phyloP scores from a whole-genome alignment of 2,113 vertebrate genomes.

The Cyprinodon brontotheroides region DNA sequence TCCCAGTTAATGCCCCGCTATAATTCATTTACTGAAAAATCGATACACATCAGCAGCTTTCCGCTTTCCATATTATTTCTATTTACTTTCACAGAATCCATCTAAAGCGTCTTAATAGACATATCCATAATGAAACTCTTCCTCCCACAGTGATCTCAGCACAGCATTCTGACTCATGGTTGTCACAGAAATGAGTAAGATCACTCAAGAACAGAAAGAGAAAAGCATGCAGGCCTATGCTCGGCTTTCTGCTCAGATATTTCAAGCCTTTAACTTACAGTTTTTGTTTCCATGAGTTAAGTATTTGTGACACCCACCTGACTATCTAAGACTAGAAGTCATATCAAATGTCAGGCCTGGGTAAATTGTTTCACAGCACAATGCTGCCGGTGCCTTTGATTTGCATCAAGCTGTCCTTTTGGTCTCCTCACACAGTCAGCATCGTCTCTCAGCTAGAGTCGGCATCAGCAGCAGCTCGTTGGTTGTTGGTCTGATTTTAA shows the following conservation, averaged over 20 bases:
- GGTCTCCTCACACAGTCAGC: slow-evolving; percentile 14
- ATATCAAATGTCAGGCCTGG: slow-evolving; percentile 13
- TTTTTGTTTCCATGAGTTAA: slow-evolving; percentile 15
- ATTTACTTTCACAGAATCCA: slow-evolving; percentile 38
- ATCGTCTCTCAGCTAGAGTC: background rate
- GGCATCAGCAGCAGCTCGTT: slow-evolving; percentile 5
- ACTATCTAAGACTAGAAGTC: slow-evolving; percentile 22
- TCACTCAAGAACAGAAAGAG: slow-evolving; percentile 33
- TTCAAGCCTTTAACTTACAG: slow-evolving; percentile 8
- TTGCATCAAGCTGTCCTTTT: slow-evolving; percentile 2
- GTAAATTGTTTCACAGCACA: slow-evolving; percentile 4
- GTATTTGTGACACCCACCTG: slow-evolving; percentile 43
- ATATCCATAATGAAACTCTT: slow-evolving; percentile 30
- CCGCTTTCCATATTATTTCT: slow-evolving; percentile 25
- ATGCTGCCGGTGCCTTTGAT: background rate
- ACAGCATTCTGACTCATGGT: slow-evolving; percentile 45
- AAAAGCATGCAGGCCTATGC: slow-evolving; percentile 19
- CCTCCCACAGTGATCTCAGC: slow-evolving; percentile 27
- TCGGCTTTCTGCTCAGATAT: slow-evolving; percentile 13
- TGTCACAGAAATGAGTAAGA: slow-evolving; percentile 33
- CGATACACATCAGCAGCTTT: slow-evolving; percentile 29
- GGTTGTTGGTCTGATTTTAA: slow-evolving; percentile 13
- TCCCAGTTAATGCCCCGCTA: slow-evolving; percentile 18
- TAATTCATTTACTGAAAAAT: slow-evolving; percentile 39
- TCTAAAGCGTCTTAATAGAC: slow-evolving; percentile 21